Base-by-base conservation (phyloP, 2,797 vertebrate species). In the Esox lucius region DNA sequence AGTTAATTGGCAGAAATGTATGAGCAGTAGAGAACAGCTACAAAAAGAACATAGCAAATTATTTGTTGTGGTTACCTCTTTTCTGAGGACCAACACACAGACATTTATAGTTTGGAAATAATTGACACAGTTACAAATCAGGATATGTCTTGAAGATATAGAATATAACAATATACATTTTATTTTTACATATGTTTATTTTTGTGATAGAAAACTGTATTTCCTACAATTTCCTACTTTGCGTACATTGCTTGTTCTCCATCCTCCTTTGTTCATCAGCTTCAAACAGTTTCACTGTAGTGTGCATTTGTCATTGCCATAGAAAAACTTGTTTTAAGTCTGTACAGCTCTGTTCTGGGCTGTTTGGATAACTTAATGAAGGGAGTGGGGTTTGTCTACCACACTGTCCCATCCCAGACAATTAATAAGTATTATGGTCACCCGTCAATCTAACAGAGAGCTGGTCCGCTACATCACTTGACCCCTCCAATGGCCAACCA, bases 321-420 rank as follows among this genome's bases (percentile, higher is more conserved):
- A 68, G 9, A 68, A 19, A 68, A 19, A 5, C 19, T 2, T 46
- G 13, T 15, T 12, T 65, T 39, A 19, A 68, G 66, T 5, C 66
- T 75, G 71, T 65, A 68, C 68, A 56, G 62, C 22, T 73, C 64
- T 77, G 53, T 19, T 59, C 64, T 77, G 11, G 46, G 56, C 70
- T 80, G n/a, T 85, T 84, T 85, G 75, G 80, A 76, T 81, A 83
- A 69, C 78, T 75, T 82, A 70, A 71, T 70, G 53, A 74, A 61
- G 59, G 69, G 48, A 77, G 61, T 65, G 66, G 68, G 80, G 75
- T 31, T 42, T 73, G 83, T 84, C 80, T 80, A 81, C 80, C 80
- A 71, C 56, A 70, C 78, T 81, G 74, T 83, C 56, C 79, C 80
- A 81, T 77, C 65, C 51, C 69, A 78, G 83, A 77, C 68, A 77